These are phyloP conservation scores for Busseola fusca DNA, from an alignment of 2,888 invertebrate genomes.

Conservation along the genomic window DNA sequence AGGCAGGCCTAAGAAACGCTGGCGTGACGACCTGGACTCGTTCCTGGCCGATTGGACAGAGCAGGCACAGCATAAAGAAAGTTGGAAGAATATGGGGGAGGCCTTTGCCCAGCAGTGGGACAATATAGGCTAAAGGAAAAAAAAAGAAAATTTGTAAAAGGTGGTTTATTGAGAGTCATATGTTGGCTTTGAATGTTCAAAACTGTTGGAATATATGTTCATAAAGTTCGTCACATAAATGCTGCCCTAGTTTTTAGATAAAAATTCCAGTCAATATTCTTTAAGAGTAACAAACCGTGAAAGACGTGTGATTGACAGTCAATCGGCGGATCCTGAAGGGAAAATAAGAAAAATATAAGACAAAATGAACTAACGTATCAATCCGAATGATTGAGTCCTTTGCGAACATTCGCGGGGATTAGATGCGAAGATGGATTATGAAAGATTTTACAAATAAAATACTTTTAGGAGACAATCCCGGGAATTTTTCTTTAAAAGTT, in stretches of 20 bases:
- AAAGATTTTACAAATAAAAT: slow-evolving; percentile 34
- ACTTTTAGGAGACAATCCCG: slow-evolving; percentile 23
- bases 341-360: slow-evolving; percentile 55
- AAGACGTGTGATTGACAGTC: slow-evolving; percentile 44
- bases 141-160: no score
- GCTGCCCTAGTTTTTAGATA: slow-evolving; percentile 7
- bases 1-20: no score
- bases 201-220: not conserved
- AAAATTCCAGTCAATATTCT: slow-evolving; percentile 30
- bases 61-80: no score
- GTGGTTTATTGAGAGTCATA: no score
- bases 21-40: no score
- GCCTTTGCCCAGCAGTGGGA: no score
- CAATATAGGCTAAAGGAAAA: no score
- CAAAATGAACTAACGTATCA: slow-evolving; percentile 50
- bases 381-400: slow-evolving; percentile 55
- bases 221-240: not conserved
- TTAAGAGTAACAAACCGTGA: slow-evolving; percentile 38
- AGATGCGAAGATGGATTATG: slow-evolving; percentile 44
- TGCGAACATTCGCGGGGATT: slow-evolving; percentile 33
- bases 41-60: no score
- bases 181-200: not conserved
- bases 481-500: slow-evolving; percentile 22
- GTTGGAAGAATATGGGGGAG: no score
- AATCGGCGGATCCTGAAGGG: slow-evolving; percentile 28